phyloP scores from a whole-genome alignment of 2,888 invertebrate species.

The Leucophenga montana region DNA sequence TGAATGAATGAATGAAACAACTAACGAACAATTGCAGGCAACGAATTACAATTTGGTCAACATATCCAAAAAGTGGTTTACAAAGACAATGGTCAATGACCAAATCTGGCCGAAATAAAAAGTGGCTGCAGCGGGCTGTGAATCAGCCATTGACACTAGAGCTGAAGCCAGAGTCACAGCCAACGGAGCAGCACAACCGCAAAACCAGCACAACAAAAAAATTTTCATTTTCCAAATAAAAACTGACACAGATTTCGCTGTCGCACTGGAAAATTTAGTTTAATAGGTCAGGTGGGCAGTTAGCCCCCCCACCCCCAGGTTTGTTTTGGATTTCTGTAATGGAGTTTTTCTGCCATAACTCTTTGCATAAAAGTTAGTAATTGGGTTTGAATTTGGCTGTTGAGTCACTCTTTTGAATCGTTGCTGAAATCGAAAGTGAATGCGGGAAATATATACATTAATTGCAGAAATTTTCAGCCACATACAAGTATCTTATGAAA shows the following conservation, averaged over 20 bases:
- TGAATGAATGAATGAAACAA: neutral
- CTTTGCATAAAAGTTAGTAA: neutral
- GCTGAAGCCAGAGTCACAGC: neutral
- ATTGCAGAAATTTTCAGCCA: constrained; percentile 14
- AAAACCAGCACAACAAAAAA: neutral
- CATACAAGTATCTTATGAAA: constrained; percentile 47
- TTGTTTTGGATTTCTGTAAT: neutral
- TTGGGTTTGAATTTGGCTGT: constrained; percentile 27
- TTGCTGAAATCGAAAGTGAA: constrained; percentile 66
- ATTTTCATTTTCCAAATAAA: neutral
- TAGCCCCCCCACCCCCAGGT: constrained; percentile 23
- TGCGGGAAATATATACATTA: constrained; percentile 59
- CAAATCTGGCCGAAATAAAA: neutral
- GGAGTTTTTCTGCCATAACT: neutral
- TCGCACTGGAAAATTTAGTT: constrained; percentile 34
- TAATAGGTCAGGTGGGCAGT: constrained; percentile 50
- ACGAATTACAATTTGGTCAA: neutral
- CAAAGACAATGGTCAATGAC: constrained; percentile 23
- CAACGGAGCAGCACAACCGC: neutral
- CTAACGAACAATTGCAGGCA: neutral
- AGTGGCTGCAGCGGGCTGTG: neutral
- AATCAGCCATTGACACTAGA: constrained; percentile 18
- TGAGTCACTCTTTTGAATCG: constrained; percentile 39
- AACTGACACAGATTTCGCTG: neutral
- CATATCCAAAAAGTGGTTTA: neutral